Conservation (phyloP, 1,140 invertebrate genomes). For the Aphaenogaster rudis region DNA sequence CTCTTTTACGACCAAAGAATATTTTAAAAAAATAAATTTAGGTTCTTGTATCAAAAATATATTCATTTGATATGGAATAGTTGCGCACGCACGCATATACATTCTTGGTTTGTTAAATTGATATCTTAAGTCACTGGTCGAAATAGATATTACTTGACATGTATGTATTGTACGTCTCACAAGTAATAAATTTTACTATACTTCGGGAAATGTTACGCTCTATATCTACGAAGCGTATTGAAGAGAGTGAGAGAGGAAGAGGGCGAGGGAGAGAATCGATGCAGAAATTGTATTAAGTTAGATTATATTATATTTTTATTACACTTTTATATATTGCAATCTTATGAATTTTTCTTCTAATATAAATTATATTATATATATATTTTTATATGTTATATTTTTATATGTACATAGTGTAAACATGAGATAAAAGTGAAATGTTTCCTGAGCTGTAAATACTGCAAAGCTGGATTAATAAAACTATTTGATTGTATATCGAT, state of each 20-base stretch:
- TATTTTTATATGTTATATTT: neutral
- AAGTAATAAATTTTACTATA: neutral
- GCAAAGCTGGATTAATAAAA: neutral
- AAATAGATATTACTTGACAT: neutral
- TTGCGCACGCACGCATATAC: neutral
- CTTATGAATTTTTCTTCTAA: neutral
- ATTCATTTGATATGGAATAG: neutral
- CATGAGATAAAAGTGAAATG: neutral
- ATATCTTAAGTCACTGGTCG: neutral
- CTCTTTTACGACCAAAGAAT: neutral
- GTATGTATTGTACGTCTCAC: neutral
- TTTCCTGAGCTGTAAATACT: neutral
- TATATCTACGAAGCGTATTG: neutral
- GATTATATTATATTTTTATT: neutral
- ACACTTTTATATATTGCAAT: neutral
- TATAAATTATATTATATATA: neutral
- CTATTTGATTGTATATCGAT: no score
- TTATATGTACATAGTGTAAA: neutral
- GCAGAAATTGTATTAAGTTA: neutral
- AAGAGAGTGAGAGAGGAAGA: neutral
- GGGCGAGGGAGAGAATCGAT: neutral
- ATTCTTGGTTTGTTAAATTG: neutral
- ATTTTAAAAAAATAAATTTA: neutral
- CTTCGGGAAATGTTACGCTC: neutral
- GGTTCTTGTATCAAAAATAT: constrained; percentile 1